These are phyloP conservation scores for Harmothoe impar DNA, from an alignment of 2,888 invertebrate species.

Conservation along the genomic window DNA sequence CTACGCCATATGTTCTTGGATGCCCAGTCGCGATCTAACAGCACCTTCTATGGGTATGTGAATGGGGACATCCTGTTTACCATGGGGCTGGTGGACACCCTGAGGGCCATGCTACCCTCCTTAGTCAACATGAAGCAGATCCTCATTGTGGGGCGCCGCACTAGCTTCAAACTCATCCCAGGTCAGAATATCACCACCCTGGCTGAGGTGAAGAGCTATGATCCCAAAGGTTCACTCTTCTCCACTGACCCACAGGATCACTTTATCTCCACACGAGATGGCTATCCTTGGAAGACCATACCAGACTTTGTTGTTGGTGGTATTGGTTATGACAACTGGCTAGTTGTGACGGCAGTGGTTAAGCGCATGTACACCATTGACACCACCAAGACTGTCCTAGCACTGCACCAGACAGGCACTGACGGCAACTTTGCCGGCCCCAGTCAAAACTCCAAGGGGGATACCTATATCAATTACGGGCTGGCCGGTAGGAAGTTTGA, in stretches of 20 bases:
- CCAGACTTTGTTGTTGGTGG: slow-evolving; percentile 66
- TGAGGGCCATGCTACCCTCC: neutral
- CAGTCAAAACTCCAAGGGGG: slow-evolving; percentile 59
- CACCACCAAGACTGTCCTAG: slow-evolving; percentile 54
- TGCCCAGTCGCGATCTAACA: slow-evolving; percentile 53
- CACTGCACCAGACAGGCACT: slow-evolving; percentile 65
- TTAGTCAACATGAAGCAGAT: slow-evolving; percentile 50
- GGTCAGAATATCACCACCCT: slow-evolving; percentile 22
- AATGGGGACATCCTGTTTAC: slow-evolving; percentile 66
- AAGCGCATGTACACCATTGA: slow-evolving; percentile 61
- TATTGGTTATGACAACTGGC: slow-evolving; percentile 66
- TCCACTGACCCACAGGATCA: slow-evolving; percentile 55
- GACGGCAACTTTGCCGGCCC: slow-evolving; percentile 64
- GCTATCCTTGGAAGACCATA: slow-evolving; percentile 65
- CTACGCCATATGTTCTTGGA: slow-evolving; percentile 65
- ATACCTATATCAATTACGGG: slow-evolving; percentile 59
- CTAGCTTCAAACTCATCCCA: slow-evolving; percentile 33
- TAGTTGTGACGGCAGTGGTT: slow-evolving; percentile 64
- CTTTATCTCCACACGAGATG: slow-evolving; percentile 60
- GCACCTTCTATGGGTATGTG: slow-evolving; percentile 64
- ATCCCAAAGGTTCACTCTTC: slow-evolving; percentile 48
- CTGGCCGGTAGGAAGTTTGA: slow-evolving; percentile 52
- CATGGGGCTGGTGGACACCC: slow-evolving; percentile 46
- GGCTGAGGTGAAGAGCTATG: slow-evolving; percentile 2
- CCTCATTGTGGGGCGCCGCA: slow-evolving; percentile 62